phyloP scores from a whole-genome alignment of 2,888 invertebrate genomes.

The Standfussiana lucernea region DNA sequence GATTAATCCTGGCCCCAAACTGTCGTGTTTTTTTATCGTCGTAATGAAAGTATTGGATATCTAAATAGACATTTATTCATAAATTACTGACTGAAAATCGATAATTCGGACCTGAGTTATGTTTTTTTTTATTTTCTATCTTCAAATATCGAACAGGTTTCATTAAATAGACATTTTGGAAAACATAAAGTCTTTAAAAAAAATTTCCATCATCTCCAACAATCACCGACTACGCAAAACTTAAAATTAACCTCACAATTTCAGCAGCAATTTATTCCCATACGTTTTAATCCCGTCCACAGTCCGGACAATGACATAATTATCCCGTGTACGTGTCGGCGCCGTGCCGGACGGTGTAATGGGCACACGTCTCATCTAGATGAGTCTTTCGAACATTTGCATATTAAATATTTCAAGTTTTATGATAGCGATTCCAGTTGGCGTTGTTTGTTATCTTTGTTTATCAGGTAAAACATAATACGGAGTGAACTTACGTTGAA shows the following conservation, averaged over 20 bases:
- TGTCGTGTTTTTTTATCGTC: not conserved
- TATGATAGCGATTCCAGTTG: constrained; percentile 32
- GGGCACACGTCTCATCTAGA: constrained; percentile 63
- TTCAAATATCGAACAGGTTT: not conserved
- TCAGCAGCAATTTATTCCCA: constrained; percentile 15
- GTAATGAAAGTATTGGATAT: no score
- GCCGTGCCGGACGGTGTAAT: constrained; percentile 61
- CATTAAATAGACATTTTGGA: not conserved
- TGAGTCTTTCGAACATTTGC: constrained; percentile 56
- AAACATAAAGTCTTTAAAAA: not conserved
- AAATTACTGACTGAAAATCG: not conserved
- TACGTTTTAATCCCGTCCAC: constrained; percentile 50
- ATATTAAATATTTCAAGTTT: constrained; percentile 60
- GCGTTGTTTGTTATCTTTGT: constrained; percentile 22
- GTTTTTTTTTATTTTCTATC: no score
- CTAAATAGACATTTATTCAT: no score
- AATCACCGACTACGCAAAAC: not conserved
- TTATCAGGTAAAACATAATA: not conserved
- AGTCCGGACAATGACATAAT: constrained; percentile 55
- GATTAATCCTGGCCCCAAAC: not conserved
- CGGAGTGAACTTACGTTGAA: not conserved
- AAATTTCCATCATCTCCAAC: not conserved
- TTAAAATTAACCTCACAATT: constrained; percentile 20
- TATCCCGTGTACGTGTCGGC: constrained; percentile 60
- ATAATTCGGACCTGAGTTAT: no score